Evolutionary conservation across 2,888 invertebrate species (phyloP).

Genomic region (Leptura quadrifasciata): DNA sequence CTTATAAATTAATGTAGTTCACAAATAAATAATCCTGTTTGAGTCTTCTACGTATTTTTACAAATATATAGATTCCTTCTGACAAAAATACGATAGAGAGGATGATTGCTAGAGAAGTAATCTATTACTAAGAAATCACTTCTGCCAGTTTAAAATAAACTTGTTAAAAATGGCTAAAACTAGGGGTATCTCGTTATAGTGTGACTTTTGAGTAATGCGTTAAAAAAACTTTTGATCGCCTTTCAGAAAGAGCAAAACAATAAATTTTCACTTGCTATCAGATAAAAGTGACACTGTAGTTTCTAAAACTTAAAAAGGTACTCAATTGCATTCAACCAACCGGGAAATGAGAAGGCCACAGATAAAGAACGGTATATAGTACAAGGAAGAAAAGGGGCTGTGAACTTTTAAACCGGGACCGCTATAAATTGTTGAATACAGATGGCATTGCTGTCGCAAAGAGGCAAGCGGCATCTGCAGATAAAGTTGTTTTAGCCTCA

Average conservation of each 20-base stretch:
- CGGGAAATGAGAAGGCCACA: conserved; percentile 73
- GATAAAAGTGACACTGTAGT: conserved; percentile 74
- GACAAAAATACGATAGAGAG: background rate
- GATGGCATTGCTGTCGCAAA: conserved; percentile 71
- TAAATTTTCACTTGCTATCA: conserved; percentile 71
- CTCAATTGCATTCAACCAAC: conserved; percentile 72
- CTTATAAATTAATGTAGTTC: too few species aligned
- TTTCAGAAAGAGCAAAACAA: conserved; percentile 54
- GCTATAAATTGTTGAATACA: conserved; percentile 72
- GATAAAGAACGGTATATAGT: conserved; percentile 64
- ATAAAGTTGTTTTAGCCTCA: conserved; percentile 72
- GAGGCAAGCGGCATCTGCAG: conserved; percentile 70
- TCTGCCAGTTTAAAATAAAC: background rate
- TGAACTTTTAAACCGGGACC: conserved; percentile 71
- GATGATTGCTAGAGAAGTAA: background rate
- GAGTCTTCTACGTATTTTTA: background rate
- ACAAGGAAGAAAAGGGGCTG: conserved; percentile 66
- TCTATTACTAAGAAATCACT: background rate
- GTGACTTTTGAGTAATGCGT: conserved; percentile 47
- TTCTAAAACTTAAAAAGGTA: conserved; percentile 73
- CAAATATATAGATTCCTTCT: background rate
- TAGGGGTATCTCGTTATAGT: conserved; percentile 6
- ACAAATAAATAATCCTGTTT: too few species aligned
- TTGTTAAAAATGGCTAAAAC: conserved; percentile 4
- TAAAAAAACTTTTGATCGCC: conserved; percentile 50